phyloP scores from a whole-genome alignment of 2,797 vertebrate genomes.

The Decapterus maruadsi region DNA sequence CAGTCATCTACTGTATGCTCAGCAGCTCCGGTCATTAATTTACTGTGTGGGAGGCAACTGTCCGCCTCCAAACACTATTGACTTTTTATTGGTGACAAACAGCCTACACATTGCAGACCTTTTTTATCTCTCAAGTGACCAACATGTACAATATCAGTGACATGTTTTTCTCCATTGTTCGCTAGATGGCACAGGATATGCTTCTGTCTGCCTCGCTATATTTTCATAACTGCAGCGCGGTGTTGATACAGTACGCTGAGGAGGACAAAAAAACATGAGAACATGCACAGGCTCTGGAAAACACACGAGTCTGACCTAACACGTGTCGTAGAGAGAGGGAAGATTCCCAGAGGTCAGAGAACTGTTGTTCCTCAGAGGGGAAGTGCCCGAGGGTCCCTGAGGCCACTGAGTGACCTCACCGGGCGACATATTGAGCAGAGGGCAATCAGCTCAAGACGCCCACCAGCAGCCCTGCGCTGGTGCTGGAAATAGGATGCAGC shows the following conservation, averaged over 20 bases:
- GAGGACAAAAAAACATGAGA: conserved; percentile 69
- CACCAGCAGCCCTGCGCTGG: conserved; percentile 50
- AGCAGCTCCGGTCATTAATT: conserved; percentile 71
- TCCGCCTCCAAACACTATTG: conserved; percentile 68
- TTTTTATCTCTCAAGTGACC: conserved; percentile 57
- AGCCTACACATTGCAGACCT: conserved; percentile 46
- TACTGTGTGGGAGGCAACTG: conserved; percentile 64
- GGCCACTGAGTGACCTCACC: conserved; percentile 78
- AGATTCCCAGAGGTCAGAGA: conserved; percentile 80
- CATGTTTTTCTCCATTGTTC: conserved; percentile 70
- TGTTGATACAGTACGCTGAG: conserved; percentile 71
- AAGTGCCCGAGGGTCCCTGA: conserved; percentile 72
- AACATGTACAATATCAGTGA: conserved; percentile 63
- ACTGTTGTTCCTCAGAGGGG: conserved; percentile 76
- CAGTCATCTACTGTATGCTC: conserved; percentile 76
- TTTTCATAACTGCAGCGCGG: conserved; percentile 74
- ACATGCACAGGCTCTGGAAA: conserved; percentile 71
- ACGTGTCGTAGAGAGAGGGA: conserved; percentile 61
- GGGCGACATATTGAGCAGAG: conserved; percentile 69
- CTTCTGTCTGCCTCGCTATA: conserved; percentile 60
- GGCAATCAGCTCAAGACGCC: conserved; percentile 69
- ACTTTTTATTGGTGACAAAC: conserved; percentile 73
- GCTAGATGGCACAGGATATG: conserved; percentile 60
- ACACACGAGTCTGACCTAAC: conserved; percentile 77
- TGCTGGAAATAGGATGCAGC: conserved; percentile 6